Evolutionary conservation across 2,888 invertebrate genomes (phyloP), one percentile per base, ranked within the genome.

Genomic region (Troides aeacus): DNA sequence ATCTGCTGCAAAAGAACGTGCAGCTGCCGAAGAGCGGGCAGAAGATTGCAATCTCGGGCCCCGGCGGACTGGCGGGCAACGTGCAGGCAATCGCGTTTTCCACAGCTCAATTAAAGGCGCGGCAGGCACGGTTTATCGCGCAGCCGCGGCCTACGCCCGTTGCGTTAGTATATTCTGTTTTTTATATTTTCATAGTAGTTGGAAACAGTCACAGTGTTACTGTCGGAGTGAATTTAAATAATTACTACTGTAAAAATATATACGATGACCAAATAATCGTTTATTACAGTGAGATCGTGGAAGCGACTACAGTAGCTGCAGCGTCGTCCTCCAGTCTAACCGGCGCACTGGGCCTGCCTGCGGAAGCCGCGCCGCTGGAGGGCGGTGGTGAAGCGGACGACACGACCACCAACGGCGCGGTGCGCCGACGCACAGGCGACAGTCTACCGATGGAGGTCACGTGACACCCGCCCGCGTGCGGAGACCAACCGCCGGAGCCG

Each of bases 391-490:
- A 78, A 69, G 78, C 79, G 36, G 74, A 78, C 69, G 78, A 81
- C 36, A 73, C 72, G 2, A 68, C 78, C 58, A 78, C 80, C 64
- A 82, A 83, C 77, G 85, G 82, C 63, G 76, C 74, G 58, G 83
- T 83, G 62, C 81, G 84, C 3, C 79, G 82, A n/a, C 81, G 83
- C 39, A 70, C 81, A 64, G 74, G 81, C 57, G 90, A 88, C 81
- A 81, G 84, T 42, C 81, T 88, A 64, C 90, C 90, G 72, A 90
- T 92, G 92, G 89, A 90, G 83, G 92, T 92, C 83, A 92, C 92
- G 90, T 92, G 91, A 92, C 91, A 81, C 76, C 77, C 73, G 75
- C 21, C 64, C 62, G 64, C 30, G 66, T 42, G 64, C 58, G 56
- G 68, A 60, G 60, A 18, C 17, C 67, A 42, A 42, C 62, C 68